Conservation (phyloP, 1,140 invertebrate genomes). For the Octopus sinensis region DNA sequence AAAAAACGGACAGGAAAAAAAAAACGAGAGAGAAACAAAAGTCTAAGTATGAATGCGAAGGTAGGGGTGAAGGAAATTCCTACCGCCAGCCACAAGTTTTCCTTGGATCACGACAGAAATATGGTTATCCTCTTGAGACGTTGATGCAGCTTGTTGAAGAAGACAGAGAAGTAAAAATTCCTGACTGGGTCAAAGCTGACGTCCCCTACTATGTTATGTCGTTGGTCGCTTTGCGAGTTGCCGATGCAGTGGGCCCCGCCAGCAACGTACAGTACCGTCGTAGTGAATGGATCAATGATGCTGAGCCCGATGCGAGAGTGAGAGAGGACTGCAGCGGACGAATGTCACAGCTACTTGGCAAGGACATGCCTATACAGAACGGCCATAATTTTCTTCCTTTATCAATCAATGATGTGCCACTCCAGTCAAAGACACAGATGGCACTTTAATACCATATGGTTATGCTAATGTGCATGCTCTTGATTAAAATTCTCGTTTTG, state of each 20-base stretch:
- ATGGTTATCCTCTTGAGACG: constrained; percentile 3
- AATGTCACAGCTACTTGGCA: constrained; percentile 10
- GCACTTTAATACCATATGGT: constrained; percentile 28
- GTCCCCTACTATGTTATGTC: neutral
- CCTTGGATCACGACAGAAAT: neutral
- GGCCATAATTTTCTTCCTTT: constrained; percentile 6
- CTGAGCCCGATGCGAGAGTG: neutral
- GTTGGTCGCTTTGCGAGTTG: neutral
- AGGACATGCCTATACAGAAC: constrained; percentile 21
- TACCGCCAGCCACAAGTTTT: constrained; percentile 11
- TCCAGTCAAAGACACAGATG: constrained; percentile 26
- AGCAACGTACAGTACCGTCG: neutral
- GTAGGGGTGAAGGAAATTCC: neutral
- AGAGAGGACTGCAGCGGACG: neutral
- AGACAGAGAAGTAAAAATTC: constrained; percentile 6
- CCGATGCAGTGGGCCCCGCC: neutral
- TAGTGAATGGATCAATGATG: constrained; percentile 3
- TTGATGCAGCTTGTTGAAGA: neutral
- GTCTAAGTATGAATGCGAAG: neutral
- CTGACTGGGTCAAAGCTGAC: constrained; percentile 9
- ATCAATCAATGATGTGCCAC: constrained; percentile 24
- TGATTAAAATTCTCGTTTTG: constrained; percentile 28
- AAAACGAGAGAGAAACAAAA: neutral
- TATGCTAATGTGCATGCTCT: constrained; percentile 25
- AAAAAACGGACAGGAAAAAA: neutral